phyloP scores from a whole-genome alignment of 1,140 invertebrate species.

The Melipona quadrifasciata region DNA sequence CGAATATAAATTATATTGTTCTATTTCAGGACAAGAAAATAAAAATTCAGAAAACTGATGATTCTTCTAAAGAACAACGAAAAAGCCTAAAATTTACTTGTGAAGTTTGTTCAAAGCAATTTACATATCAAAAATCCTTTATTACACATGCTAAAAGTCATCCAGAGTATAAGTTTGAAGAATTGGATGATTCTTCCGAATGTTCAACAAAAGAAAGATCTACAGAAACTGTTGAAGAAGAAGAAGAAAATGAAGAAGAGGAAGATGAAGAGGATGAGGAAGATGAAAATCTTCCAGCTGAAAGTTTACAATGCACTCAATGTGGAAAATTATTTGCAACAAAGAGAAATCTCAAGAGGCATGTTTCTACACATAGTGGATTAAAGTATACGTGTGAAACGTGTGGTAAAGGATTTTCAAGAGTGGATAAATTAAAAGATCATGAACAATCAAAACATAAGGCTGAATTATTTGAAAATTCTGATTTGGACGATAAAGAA shows the following conservation, averaged over 20 bases:
- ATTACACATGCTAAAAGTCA: constrained; percentile 72
- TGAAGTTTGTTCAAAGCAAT: constrained; percentile 74
- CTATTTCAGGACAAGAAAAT: constrained; percentile 34
- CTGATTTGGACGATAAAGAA: constrained; percentile 65
- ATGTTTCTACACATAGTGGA: constrained; percentile 75
- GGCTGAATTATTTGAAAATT: constrained; percentile 67
- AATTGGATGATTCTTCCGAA: constrained; percentile 25
- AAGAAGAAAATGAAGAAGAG: constrained; percentile 56
- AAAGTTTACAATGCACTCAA: constrained; percentile 74
- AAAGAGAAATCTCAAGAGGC: constrained; percentile 75
- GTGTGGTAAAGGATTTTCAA: constrained; percentile 76
- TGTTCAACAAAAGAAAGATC: constrained; percentile 23
- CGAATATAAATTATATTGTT: neutral
- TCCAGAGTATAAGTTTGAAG: constrained; percentile 65
- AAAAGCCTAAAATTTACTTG: constrained; percentile 69
- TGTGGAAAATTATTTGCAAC: constrained; percentile 77
- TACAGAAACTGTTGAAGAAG: constrained; percentile 13
- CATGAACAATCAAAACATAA: constrained; percentile 77
- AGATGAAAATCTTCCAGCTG: constrained; percentile 62
- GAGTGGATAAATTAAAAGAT: constrained; percentile 75
- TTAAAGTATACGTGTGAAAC: constrained; percentile 72
- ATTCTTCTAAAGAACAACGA: constrained; percentile 56
- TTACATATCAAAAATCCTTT: constrained; percentile 75
- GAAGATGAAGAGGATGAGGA: constrained; percentile 63
- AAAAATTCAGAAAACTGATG: constrained; percentile 14